A percentile compares a stretch with the other conserved stretches of the same genome.
phyloP scores from a whole-genome alignment of 2,888 invertebrate species.

The Molorchus minor region DNA sequence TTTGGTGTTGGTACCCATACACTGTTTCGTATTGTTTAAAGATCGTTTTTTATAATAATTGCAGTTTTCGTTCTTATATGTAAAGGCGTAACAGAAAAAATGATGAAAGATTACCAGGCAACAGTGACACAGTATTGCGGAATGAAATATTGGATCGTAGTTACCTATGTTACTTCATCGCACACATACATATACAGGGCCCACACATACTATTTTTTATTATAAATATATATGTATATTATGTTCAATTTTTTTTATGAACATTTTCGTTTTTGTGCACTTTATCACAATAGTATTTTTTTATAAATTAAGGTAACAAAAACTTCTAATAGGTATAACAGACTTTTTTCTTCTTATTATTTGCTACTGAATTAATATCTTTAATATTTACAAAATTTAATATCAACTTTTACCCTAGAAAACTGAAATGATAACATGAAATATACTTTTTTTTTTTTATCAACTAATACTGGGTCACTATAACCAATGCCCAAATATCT shows the following conservation, averaged over 20 bases:
- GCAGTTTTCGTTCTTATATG: slow-evolving; percentile 42
- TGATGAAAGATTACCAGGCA: slow-evolving; percentile 19
- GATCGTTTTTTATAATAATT: slow-evolving; percentile 36
- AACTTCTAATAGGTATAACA: slow-evolving; percentile 27
- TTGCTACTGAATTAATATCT: slow-evolving; percentile 23
- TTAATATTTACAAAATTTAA: slow-evolving; percentile 40
- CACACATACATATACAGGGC: slow-evolving; percentile 29
- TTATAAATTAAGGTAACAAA: slow-evolving; percentile 27
- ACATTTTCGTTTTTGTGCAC: slow-evolving; percentile 36
- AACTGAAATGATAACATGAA: slow-evolving; percentile 14
- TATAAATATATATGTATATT: slow-evolving; percentile 33
- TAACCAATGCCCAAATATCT: slow-evolving; percentile 39
- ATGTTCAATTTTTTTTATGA: slow-evolving; percentile 16
- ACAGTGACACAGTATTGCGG: slow-evolving; percentile 46
- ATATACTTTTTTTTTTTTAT: slow-evolving; percentile 26
- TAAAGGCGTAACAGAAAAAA: slow-evolving; percentile 31
- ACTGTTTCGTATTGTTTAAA: slow-evolving; percentile 22
- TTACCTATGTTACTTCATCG: slow-evolving; percentile 17
- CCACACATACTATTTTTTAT: slow-evolving; percentile 30
- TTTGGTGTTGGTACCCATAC: slow-evolving; percentile 17
- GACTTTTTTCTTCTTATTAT: slow-evolving; percentile 17
- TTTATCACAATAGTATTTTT: slow-evolving; percentile 37
- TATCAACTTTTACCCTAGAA: slow-evolving; percentile 35
- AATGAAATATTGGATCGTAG: slow-evolving; percentile 13
- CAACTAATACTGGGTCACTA: slow-evolving; percentile 45